These are phyloP conservation scores for Pollachius pollachius DNA, from an alignment of 2,113 vertebrate genomes.

Conservation along the genomic window DNA sequence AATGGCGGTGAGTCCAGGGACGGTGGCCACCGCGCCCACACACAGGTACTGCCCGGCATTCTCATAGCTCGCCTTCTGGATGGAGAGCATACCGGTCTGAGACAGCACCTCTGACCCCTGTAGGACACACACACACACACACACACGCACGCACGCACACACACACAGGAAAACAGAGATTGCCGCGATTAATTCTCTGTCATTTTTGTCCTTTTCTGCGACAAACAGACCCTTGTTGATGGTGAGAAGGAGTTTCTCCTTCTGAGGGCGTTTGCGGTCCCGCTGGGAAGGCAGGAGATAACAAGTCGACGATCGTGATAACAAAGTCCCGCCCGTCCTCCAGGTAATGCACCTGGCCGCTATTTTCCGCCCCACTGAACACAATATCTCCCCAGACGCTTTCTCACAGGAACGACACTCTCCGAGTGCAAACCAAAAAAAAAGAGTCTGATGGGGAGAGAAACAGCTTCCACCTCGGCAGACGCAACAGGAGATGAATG, in stretches of 20 bases:
- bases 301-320: slow-evolving; percentile 20
- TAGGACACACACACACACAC: slow-evolving; percentile 30
- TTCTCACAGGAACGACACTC: slow-evolving; percentile 48
- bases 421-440: slow-evolving; percentile 40
- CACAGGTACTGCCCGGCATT: slow-evolving; percentile 77
- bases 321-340: no score
- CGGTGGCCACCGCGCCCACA: slow-evolving; percentile 67
- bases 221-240: not conserved
- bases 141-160: slow-evolving; percentile 11
- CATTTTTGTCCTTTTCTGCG: not conserved
- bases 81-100: slow-evolving; percentile 49
- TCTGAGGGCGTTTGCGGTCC: not conserved
- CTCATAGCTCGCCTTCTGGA: slow-evolving; percentile 58
- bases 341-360: slow-evolving; percentile 35
- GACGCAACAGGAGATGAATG: slow-evolving; percentile 56
- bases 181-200: not conserved
- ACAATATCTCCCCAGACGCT: slow-evolving; percentile 28
- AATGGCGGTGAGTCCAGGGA: slow-evolving; percentile 70
- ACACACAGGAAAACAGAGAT: slow-evolving; percentile 26
- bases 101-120: slow-evolving; percentile 66
- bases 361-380: not conserved
- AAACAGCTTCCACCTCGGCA: slow-evolving; percentile 31
- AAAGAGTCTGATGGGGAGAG: slow-evolving; percentile 26
- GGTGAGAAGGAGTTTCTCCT: not conserved
- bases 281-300: slow-evolving; percentile 45